Evolutionary conservation across 2,888 invertebrate genomes (phyloP).

Genomic region (Brenthis daphne): DNA sequence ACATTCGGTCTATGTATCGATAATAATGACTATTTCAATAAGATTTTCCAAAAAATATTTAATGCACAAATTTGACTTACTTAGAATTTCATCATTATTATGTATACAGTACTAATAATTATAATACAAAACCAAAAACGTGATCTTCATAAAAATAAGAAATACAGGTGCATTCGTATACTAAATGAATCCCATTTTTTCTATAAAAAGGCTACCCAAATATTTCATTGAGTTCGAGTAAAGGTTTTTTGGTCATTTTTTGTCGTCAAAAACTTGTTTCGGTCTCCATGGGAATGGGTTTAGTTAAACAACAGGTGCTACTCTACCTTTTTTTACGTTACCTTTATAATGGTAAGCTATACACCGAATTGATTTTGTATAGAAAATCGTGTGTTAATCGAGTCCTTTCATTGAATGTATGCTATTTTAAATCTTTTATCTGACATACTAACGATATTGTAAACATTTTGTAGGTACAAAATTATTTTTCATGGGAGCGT

Average conservation of each 20-base stretch:
- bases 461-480: too few relatives aligned
- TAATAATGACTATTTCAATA: too few relatives aligned
- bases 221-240: conserved; percentile 45
- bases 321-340: conserved; percentile 30
- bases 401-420: conserved; percentile 5
- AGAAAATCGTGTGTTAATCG: conserved; percentile 11
- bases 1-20: too few relatives aligned
- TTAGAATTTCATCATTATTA: too few relatives aligned
- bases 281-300: conserved; percentile 62
- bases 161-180: conserved; percentile 13
- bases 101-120: background rate
- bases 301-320: conserved; percentile 71
- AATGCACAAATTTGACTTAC: too few relatives aligned
- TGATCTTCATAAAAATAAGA: background rate
- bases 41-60: too few relatives aligned
- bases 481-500: too few relatives aligned
- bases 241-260: conserved; percentile 55
- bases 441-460: background rate
- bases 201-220: conserved; percentile 19
- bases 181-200: conserved; percentile 19
- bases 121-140: background rate
- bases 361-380: conserved; percentile 34
- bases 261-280: conserved; percentile 61
- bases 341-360: conserved; percentile 18
- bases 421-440: background rate